These are phyloP conservation scores for Pagrus major DNA, from an alignment of 2,113 vertebrate species.

Conservation along the genomic window DNA sequence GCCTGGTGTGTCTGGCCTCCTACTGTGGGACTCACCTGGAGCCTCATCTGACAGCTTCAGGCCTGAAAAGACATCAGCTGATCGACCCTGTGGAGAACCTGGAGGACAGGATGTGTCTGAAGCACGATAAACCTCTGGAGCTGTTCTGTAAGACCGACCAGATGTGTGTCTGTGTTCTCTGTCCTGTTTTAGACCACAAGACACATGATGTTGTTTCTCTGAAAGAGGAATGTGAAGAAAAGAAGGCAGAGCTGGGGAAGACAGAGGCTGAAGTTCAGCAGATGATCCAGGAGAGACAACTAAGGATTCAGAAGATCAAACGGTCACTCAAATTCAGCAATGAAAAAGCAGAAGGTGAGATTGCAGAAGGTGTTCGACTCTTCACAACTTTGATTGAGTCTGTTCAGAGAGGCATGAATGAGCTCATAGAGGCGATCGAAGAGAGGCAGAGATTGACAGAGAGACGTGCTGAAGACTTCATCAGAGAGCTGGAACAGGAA, in stretches of 20 bases:
- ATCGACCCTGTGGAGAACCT: constrained; percentile 44
- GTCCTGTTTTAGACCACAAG: constrained; percentile 11
- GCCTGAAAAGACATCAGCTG: constrained; percentile 29
- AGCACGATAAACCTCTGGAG: constrained; percentile 45
- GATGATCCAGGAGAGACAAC: not conserved
- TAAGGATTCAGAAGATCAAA: not conserved
- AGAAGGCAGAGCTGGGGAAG: not conserved
- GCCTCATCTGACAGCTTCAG: not conserved
- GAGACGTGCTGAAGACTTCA: not conserved
- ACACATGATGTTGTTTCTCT: constrained; percentile 1
- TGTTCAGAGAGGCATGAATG: not conserved
- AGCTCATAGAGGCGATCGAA: rapidly evolving
- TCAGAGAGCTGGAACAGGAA: constrained; percentile 23
- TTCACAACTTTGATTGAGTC: not conserved
- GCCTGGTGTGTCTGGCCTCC: constrained; percentile 28
- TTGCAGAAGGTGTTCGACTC: not conserved
- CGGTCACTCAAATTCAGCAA: not conserved
- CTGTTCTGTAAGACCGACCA: constrained; percentile 44
- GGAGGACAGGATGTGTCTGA: constrained; percentile 32
- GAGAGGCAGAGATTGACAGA: not conserved
- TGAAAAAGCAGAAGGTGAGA: not conserved
- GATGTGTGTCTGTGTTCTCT: constrained; percentile 27
- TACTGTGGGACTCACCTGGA: constrained; percentile 39
- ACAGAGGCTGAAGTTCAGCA: not conserved
- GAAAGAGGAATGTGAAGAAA: not conserved